Evolutionary conservation across 2,797 vertebrate genomes (phyloP).

Genomic region (Aphelocoma californica): DNA sequence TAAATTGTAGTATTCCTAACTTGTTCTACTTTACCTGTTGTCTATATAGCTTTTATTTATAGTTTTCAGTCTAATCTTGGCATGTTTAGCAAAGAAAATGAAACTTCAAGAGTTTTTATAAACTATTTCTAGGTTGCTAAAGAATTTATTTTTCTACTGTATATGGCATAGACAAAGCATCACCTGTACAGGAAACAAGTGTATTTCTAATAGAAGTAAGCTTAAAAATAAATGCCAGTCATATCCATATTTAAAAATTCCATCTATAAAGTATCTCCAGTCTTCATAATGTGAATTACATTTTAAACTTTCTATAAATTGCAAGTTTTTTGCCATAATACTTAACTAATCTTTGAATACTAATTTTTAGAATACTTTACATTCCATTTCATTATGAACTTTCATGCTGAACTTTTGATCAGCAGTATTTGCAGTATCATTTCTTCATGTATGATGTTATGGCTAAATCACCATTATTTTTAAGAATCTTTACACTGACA

Average conservation of each 20-base stretch:
- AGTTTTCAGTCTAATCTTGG: slow-evolving; percentile 77
- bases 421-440: slow-evolving; percentile 14
- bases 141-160: slow-evolving; percentile 85
- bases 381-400: slow-evolving; percentile 50
- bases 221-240: slow-evolving; percentile 74
- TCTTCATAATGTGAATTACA: slow-evolving; percentile 72
- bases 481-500: slow-evolving; percentile 8
- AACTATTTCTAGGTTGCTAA: slow-evolving; percentile 84
- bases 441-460: slow-evolving; percentile 33
- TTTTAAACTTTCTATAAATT: slow-evolving; percentile 69
- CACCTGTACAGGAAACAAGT: slow-evolving; percentile 78
- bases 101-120: slow-evolving; percentile 82
- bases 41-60: slow-evolving; percentile 82
- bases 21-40: slow-evolving; percentile 79
- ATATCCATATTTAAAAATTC: slow-evolving; percentile 71
- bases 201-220: slow-evolving; percentile 76
- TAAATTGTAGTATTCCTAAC: slow-evolving; percentile 80
- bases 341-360: slow-evolving; percentile 62
- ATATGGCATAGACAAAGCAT: slow-evolving; percentile 80
- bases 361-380: slow-evolving; percentile 66
- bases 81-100: slow-evolving; percentile 77
- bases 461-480: slow-evolving; percentile 20
- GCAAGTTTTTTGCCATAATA: slow-evolving; percentile 14
- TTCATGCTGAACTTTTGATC: background rate
- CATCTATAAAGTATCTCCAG: slow-evolving; percentile 60